These are phyloP conservation scores for Euleptes europaea DNA, from an alignment of 2,113 vertebrate genomes.

Conservation along the genomic window DNA sequence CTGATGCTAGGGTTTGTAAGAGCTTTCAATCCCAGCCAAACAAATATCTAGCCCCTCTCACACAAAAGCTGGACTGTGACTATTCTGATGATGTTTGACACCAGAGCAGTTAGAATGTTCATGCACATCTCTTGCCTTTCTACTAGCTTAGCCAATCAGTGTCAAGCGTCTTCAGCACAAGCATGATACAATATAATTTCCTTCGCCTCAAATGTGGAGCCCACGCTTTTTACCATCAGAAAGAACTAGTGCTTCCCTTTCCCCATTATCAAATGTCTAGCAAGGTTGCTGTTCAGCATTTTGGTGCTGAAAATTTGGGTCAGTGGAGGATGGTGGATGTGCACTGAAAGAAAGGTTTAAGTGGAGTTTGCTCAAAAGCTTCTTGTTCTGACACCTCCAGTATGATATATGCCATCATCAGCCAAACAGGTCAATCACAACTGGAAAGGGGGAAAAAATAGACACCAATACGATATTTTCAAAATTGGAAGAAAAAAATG, in stretches of 20 bases:
- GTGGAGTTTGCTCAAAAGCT: rapidly evolving
- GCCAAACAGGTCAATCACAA: neutral
- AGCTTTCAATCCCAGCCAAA: neutral
- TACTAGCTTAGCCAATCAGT: neutral
- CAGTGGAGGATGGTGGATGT: neutral
- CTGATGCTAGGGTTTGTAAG: neutral
- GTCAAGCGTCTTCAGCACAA: neutral
- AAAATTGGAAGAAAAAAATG: no score
- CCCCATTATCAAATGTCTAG: neutral
- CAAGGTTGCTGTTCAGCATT: constrained; percentile 31
- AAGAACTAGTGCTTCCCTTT: neutral
- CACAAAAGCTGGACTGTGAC: neutral
- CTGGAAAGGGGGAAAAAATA: no score
- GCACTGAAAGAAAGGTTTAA: rapidly evolving
- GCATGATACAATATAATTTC: neutral
- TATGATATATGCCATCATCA: no score
- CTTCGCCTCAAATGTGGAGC: neutral
- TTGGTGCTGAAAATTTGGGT: constrained; percentile 55
- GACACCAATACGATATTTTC: no score
- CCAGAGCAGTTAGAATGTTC: neutral
- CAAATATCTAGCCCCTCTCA: neutral
- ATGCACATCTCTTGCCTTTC: neutral
- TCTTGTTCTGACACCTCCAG: neutral
- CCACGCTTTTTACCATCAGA: neutral
- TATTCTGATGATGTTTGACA: neutral